Percentiles rank a stretch among this genome's conserved stretches.
Conservation (phyloP, 2,113 vertebrate genomes). For the Phyllostomus hastatus region DNA sequence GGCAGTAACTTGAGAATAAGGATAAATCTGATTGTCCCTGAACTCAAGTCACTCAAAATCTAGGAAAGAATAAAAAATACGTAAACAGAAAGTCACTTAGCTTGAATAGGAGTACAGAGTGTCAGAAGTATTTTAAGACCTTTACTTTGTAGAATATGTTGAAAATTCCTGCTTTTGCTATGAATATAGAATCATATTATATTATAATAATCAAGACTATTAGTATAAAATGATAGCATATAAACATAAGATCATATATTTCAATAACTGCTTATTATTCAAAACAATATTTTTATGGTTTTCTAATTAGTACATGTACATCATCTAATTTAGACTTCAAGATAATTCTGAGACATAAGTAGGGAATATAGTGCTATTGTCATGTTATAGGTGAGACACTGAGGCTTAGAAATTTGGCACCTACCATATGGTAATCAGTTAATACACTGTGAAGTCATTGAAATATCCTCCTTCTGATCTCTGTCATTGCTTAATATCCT, state of each 20-base stretch:
- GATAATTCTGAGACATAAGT: background rate
- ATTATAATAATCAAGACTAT: background rate
- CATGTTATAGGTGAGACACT: background rate
- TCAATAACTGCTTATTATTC: background rate
- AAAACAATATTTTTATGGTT: background rate
- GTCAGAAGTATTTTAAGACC: background rate
- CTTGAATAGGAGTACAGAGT: background rate
- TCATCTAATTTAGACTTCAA: background rate
- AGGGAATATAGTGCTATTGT: background rate
- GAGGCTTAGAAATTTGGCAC: background rate
- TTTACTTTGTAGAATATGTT: background rate
- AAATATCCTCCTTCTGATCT: background rate
- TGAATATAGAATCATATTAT: background rate
- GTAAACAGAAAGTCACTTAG: background rate
- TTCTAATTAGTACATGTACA: background rate
- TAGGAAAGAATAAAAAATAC: background rate
- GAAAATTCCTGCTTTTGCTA: background rate
- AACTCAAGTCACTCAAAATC: background rate
- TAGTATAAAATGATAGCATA: background rate
- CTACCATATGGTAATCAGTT: background rate
- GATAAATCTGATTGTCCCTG: background rate
- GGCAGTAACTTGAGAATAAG: constrained; percentile 1
- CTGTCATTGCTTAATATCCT: background rate
- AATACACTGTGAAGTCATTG: background rate
- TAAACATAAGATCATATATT: background rate